These are phyloP conservation scores for Poliocrania exsul DNA, from an alignment of 2,797 vertebrate genomes.

Conservation along the genomic window DNA sequence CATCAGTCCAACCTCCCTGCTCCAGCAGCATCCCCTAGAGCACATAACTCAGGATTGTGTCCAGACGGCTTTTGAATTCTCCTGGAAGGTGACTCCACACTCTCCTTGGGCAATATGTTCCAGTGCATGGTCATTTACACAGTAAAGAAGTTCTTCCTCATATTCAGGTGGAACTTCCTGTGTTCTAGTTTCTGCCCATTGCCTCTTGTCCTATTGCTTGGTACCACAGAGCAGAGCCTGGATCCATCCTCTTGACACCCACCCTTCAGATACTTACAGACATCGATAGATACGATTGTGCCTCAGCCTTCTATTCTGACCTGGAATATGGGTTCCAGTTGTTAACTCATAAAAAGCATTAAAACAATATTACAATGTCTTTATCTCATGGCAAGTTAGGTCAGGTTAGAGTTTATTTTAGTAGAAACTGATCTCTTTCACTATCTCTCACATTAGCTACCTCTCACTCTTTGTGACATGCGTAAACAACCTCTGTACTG, in stretches of 20 bases:
- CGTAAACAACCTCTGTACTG: neutral
- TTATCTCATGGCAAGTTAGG: neutral
- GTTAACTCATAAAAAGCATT: neutral
- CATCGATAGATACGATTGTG: neutral
- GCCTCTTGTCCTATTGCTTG: neutral
- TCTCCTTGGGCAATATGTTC: neutral
- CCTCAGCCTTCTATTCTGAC: neutral
- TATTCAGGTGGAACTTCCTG: neutral
- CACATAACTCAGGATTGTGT: neutral
- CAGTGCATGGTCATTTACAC: neutral
- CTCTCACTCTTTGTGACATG: neutral
- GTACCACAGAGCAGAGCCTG: fast-evolving
- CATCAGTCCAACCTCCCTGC: neutral
- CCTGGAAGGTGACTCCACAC: neutral
- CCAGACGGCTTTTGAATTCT: neutral
- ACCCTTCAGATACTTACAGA: neutral
- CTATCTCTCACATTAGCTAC: neutral
- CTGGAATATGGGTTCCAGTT: neutral
- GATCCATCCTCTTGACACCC: neutral
- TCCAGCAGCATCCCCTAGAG: neutral
- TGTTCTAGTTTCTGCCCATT: neutral
- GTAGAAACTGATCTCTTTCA: neutral
- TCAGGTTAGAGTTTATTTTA: neutral
- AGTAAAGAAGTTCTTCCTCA: neutral
- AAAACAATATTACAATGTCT: neutral